These are phyloP conservation scores for Hydropotes inermis DNA, from an alignment of 2,113 vertebrate genomes.

Conservation along the genomic window DNA sequence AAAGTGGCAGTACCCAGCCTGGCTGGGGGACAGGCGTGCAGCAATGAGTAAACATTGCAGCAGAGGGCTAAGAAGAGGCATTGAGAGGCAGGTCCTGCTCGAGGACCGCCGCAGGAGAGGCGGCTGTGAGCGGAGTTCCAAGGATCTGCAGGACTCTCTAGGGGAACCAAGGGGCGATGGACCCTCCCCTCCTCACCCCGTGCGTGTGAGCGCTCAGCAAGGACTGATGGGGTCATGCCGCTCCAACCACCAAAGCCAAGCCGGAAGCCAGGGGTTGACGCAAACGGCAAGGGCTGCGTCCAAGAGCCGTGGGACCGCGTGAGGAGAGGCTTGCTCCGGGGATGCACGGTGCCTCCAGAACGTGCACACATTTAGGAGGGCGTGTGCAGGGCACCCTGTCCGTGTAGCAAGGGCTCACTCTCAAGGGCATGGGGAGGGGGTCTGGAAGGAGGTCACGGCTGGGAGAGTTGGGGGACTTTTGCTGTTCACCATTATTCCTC, in stretches of 20 bases:
- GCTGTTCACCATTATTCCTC: not conserved
- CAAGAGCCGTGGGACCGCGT: accelerated
- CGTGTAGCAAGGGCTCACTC: not conserved
- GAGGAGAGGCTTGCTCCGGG: not conserved
- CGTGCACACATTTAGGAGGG: accelerated
- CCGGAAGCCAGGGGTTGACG: not conserved
- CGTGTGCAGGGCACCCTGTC: accelerated
- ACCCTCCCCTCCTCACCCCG: not conserved
- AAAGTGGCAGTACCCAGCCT: accelerated
- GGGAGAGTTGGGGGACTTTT: accelerated
- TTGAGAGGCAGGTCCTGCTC: no score
- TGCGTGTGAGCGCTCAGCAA: no score
- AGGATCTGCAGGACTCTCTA: not conserved
- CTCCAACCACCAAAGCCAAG: no score
- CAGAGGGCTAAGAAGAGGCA: not conserved
- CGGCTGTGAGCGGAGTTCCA: accelerated
- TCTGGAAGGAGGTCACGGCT: not conserved
- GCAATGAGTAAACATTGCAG: accelerated
- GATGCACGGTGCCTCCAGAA: not conserved
- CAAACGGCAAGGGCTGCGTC: not conserved
- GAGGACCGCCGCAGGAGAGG: not conserved
- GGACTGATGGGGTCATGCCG: not conserved
- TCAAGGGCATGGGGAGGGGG: not conserved
- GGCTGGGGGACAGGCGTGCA: accelerated
- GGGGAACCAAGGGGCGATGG: not conserved